Evolutionary conservation across 2,888 invertebrate species (phyloP).

Genomic region (Synergus itoensis): DNA sequence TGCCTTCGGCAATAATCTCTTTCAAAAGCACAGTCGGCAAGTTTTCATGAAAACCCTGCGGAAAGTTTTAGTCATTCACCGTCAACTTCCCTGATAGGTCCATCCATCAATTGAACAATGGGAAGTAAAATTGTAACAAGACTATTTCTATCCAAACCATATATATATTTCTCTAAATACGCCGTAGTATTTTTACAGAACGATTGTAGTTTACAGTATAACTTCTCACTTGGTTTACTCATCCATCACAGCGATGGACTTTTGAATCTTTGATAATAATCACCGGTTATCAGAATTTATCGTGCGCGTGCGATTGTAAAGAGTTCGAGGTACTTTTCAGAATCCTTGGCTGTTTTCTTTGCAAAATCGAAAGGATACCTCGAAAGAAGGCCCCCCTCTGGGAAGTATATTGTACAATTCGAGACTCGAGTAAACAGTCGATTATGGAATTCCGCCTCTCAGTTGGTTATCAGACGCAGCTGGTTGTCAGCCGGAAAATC

Average conservation of each 20-base stretch:
- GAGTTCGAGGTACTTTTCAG: neutral
- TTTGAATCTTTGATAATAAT: slow-evolving; percentile 47
- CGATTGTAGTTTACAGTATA: neutral
- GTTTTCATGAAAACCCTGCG: slow-evolving; percentile 35
- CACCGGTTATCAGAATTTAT: slow-evolving; percentile 45
- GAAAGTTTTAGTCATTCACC: slow-evolving; percentile 33
- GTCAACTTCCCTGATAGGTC: slow-evolving; percentile 28
- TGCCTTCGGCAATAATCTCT: slow-evolving; percentile 29
- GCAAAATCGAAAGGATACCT: slow-evolving; percentile 6
- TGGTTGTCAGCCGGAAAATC: slow-evolving; percentile 71
- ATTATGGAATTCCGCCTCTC: slow-evolving; percentile 61
- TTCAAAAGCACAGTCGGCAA: slow-evolving; percentile 8
- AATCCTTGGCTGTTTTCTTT: neutral
- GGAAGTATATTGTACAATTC: slow-evolving; percentile 10
- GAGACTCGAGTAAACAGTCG: slow-evolving; percentile 54
- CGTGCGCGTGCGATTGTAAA: slow-evolving; percentile 39
- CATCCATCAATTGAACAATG: slow-evolving; percentile 33
- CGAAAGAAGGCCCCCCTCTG: neutral
- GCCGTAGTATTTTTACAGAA: neutral
- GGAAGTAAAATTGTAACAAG: slow-evolving; percentile 13
- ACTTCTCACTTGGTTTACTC: neutral
- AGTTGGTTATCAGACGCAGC: slow-evolving; percentile 62
- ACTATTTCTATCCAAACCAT: neutral
- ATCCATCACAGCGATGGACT: slow-evolving; percentile 45
- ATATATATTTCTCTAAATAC: no score